phyloP scores from a whole-genome alignment of 1,140 invertebrate species.

The Apocrypta bakeri region DNA sequence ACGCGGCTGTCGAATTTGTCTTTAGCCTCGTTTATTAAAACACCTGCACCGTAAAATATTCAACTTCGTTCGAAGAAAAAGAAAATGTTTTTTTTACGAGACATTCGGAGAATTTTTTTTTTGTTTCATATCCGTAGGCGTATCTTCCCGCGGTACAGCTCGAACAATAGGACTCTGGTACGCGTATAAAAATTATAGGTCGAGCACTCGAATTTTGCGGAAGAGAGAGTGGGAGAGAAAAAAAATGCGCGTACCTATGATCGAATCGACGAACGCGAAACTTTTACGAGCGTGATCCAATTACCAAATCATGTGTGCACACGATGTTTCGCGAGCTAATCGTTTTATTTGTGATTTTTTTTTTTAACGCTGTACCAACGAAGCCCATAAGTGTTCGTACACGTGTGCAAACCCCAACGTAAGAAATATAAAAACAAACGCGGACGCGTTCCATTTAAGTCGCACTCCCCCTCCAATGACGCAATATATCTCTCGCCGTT shows the following conservation, averaged over 20 bases:
- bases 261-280: not conserved
- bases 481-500: not conserved
- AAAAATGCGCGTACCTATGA: too few species aligned
- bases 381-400: constrained; percentile 9
- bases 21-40: not conserved
- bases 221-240: too few species aligned
- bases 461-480: not conserved
- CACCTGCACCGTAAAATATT: too few species aligned
- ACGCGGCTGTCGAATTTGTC: not conserved
- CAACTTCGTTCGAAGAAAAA: too few species aligned
- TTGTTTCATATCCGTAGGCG: too few species aligned
- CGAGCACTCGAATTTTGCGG: not conserved
- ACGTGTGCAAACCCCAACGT: not conserved
- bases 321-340: constrained; percentile 3
- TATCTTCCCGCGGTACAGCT: too few species aligned
- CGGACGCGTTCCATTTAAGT: constrained; percentile 29
- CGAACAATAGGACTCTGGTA: too few species aligned
- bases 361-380: too few species aligned
- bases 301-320: not conserved
- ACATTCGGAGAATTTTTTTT: too few species aligned
- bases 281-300: not conserved
- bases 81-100: too few species aligned
- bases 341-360: not conserved
- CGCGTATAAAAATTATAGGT: too few species aligned
- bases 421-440: constrained; percentile 23